Evolutionary conservation across 2,797 vertebrate species (phyloP), one percentile per base, ranked within the genome.

Genomic region (Gymnothorax reevesii): DNA sequence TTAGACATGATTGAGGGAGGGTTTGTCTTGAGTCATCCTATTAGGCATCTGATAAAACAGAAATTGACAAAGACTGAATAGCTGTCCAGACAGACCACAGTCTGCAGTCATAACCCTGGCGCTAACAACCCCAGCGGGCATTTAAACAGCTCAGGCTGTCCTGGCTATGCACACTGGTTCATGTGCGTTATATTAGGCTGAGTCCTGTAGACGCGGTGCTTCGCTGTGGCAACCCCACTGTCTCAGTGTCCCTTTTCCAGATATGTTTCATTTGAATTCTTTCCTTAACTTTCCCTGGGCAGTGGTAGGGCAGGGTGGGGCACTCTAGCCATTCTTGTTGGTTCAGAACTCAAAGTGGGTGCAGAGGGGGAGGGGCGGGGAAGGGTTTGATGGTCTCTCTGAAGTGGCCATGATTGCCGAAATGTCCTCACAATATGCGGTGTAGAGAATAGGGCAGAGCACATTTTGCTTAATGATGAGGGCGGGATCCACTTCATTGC

Each of bases 381-480:
- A 77, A 27, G 27, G 62, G 33, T 49, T 20, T 5, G 25, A 13
- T 12, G 15, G 69, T 12, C 7, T n/a, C 87, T 88, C 85, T 88
- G 87, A 88, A 88, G 84, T 54, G 49, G 84, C 84, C 62, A 42
- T 27, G 55, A 75, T 66, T 83, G 33, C 71, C 75, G 54, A 85
- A 85, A 87, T 33, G 25, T 75, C 83, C 87, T 85, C 62, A 87
- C 77, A 83, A 79, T 79, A 85, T 83, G 82, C 77, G 66, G 79
- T 54, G 82, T 33, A 62, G 57, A 33, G 87, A 20, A 54, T 73
- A 22, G 84, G 71, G 84, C 71, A 77, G 87, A 82, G 87, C 83
- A 59, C 54, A 66, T 85, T 83, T 77, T 84, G 79, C 79, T 20
- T 66, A 85, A 77, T 88, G 84, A 88, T 88, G 87, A 85, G 87